Evolutionary conservation across 64 coral and sea anemone species (phyloP).

Genomic region (Trachythela sp.): DNA sequence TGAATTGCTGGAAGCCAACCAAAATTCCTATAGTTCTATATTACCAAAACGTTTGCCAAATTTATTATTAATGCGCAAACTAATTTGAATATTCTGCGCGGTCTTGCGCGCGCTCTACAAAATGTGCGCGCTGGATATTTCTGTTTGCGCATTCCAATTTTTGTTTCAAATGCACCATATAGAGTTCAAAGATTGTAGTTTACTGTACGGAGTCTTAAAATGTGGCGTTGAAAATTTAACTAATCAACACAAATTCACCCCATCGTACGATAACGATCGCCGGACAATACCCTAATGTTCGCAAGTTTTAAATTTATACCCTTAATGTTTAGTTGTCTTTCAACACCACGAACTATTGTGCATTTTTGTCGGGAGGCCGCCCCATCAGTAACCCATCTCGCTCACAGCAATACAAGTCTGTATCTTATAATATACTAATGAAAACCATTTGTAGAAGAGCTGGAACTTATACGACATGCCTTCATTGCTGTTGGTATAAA

Average conservation of each 20-base stretch:
- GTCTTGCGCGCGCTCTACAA: neutral
- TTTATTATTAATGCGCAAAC: neutral
- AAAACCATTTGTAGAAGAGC: neutral
- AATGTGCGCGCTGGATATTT: no score
- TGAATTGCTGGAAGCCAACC: neutral
- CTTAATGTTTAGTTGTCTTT: neutral
- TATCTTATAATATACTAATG: no score
- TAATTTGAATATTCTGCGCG: neutral
- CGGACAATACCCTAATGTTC: neutral
- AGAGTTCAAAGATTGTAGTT: no score
- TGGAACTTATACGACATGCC: neutral
- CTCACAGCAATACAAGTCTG: no score
- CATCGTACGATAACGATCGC: neutral
- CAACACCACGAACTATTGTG: neutral
- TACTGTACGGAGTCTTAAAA: no score
- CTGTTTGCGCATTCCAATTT: no score
- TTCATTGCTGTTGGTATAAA: neutral
- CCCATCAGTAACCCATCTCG: neutral
- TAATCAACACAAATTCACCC: neutral
- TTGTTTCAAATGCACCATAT: no score
- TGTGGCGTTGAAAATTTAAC: neutral
- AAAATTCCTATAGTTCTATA: neutral
- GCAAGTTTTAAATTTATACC: neutral
- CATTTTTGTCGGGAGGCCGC: neutral
- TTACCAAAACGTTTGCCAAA: neutral